Conservation (phyloP, 2,797 vertebrate species). For the Trachops cirrhosus region DNA sequence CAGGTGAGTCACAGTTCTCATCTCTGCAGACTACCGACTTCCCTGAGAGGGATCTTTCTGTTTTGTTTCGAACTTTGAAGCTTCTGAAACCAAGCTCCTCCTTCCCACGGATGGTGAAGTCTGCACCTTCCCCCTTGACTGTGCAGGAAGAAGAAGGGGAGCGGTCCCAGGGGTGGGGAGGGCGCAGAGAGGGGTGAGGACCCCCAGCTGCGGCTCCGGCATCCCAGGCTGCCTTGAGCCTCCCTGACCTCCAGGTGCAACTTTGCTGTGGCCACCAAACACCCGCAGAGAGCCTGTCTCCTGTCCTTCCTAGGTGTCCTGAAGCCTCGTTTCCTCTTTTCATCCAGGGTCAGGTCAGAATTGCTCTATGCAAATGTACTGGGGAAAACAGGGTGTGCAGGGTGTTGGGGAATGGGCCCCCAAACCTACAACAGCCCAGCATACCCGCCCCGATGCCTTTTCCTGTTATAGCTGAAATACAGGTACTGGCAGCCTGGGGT, state of each 20-base stretch:
- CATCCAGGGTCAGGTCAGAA: not conserved
- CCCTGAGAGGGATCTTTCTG: not conserved
- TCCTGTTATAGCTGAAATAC: not conserved
- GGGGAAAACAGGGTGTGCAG: not conserved
- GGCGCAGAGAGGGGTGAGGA: too few relatives aligned
- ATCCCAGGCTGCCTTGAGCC: not conserved
- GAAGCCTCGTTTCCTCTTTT: not conserved
- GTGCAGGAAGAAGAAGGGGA: not conserved
- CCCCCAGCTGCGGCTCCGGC: fast-evolving
- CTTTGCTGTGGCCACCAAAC: not conserved
- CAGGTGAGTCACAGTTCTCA: not conserved
- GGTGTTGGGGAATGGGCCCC: not conserved
- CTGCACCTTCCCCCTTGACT: not conserved
- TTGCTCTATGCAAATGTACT: not conserved
- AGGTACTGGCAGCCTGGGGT: not conserved
- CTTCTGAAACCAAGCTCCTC: not conserved
- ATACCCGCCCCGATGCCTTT: not conserved
- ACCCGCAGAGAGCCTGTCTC: not conserved
- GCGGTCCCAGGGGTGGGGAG: too few relatives aligned
- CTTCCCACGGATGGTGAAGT: not conserved
- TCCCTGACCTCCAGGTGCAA: not conserved
- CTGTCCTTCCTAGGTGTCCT: not conserved
- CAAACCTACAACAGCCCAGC: not conserved
- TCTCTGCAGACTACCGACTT: not conserved
- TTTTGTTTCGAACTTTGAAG: not conserved